phyloP scores from a whole-genome alignment of 2,797 vertebrate genomes.

The Chromis chromis region DNA sequence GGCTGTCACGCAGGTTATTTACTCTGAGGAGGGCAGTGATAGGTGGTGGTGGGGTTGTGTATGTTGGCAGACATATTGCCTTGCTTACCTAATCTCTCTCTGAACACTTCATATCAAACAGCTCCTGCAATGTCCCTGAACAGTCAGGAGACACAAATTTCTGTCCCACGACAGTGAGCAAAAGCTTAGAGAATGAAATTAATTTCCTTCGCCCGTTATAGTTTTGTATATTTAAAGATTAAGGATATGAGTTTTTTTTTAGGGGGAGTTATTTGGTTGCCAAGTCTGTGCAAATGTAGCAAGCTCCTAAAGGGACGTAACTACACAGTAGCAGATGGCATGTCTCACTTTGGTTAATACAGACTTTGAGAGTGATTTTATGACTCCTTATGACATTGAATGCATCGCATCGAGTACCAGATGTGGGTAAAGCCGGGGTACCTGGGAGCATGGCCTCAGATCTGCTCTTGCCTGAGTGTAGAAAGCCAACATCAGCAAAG shows the following conservation, averaged over 20 bases:
- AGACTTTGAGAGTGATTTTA: slow-evolving; percentile 35
- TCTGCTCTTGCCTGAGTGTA: slow-evolving; percentile 4
- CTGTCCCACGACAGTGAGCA: neutral
- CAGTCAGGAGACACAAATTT: slow-evolving; percentile 17
- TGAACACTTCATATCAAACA: slow-evolving; percentile 62
- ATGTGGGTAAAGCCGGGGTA: slow-evolving; percentile 4
- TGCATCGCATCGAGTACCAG: slow-evolving; percentile 15
- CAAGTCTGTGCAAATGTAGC: slow-evolving; percentile 10
- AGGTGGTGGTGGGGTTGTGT: slow-evolving; percentile 13
- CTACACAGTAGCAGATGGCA: slow-evolving; percentile 21
- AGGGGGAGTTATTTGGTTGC: slow-evolving; percentile 17
- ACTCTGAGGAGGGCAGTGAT: slow-evolving; percentile 43
- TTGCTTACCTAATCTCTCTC: slow-evolving; percentile 61
- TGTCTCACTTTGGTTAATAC: slow-evolving; percentile 25
- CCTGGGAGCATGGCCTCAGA: slow-evolving; percentile 6
- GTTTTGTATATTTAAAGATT: slow-evolving; percentile 28
- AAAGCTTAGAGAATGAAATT: too few relatives aligned
- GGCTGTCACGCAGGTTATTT: slow-evolving; percentile 76
- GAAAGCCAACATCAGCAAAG: slow-evolving; percentile 3
- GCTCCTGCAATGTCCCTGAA: slow-evolving; percentile 35
- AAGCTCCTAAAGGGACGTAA: slow-evolving; percentile 22
- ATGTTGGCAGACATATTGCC: slow-evolving; percentile 58
- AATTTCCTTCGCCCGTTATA: neutral
- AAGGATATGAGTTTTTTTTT: slow-evolving; percentile 5
- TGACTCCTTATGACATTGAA: slow-evolving; percentile 13